Evolutionary conservation across 2,113 vertebrate genomes (phyloP).

Genomic region (Cheilinus undulatus): DNA sequence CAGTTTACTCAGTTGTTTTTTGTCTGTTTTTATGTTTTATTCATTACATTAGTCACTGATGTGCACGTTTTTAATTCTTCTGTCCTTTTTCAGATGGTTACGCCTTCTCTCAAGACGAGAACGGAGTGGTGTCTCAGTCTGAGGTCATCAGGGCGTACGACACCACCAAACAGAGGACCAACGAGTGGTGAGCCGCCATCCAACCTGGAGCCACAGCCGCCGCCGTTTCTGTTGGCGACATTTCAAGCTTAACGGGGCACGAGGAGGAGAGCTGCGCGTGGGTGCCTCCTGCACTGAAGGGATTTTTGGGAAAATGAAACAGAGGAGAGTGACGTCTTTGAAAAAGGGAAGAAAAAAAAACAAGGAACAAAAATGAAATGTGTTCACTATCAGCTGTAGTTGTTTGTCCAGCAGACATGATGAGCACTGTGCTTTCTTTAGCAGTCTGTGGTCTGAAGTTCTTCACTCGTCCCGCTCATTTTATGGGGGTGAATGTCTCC

Average conservation of each 20-base stretch:
- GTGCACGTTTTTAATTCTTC: background rate
- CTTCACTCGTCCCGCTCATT: conserved; percentile 82
- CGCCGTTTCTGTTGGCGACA: conserved; percentile 39
- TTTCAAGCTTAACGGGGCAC: conserved; percentile 55
- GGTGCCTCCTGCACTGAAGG: conserved; percentile 46
- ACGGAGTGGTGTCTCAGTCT: conserved; percentile 97
- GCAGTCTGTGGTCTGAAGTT: conserved; percentile 83
- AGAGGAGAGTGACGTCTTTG: conserved; percentile 43
- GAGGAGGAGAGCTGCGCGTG: conserved; percentile 40
- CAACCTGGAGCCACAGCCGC: conserved; percentile 48
- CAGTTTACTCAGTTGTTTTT: conserved; percentile 19
- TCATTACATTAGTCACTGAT: background rate
- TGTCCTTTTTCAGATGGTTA: conserved; percentile 89
- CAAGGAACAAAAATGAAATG: conserved; percentile 54
- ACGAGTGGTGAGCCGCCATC: conserved; percentile 89
- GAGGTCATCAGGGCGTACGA: conserved; percentile 98
- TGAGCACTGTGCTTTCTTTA: conserved; percentile 87
- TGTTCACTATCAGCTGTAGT: conserved; percentile 75
- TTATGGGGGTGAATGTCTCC: conserved; percentile 71
- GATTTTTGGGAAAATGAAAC: conserved; percentile 43
- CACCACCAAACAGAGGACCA: conserved; percentile 95
- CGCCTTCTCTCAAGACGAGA: conserved; percentile 99
- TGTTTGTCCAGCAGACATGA: conserved; percentile 85
- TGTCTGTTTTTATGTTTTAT: background rate
- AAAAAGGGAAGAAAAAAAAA: conserved; percentile 40